Evolutionary conservation across 2,797 vertebrate genomes (phyloP), one percentile per base, ranked within the genome.

Genomic region (Ambastaia sidthimunki): DNA sequence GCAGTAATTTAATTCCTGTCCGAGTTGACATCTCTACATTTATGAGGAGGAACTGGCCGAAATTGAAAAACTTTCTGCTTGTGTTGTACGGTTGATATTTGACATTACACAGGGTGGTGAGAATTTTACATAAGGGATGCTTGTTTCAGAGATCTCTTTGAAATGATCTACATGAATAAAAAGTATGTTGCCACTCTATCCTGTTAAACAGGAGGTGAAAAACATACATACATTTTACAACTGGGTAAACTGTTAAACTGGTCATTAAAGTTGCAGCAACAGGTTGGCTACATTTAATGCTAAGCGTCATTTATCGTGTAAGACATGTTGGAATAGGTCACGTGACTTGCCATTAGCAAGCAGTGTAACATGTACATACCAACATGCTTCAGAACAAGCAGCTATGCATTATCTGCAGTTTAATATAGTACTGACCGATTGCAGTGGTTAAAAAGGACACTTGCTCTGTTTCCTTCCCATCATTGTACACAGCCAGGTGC

Each of bases 401-500:
- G 34, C 34, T 7, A 37, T 37, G 34, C 34, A 37, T 37, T 37
- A 37, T 37, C 34, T 37, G 34, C 34, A 37, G 34, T 37, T 37
- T 31, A 37, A 65, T 7, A 37, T 41, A 0, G 4, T 12, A 76
- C 98, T 97, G 94, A 99, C 98, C 98, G 78, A 98, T 94, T 80
- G 96, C 90, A 3, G 95, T 97, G 60, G 97, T 98, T 81, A 98
- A 95, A 89, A 98, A 99, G 68, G 97, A 99, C 89, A 99, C 95
- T 69, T 96, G 95, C 89, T 99, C 98, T 0, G 95, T 93, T 71
- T 98, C 97, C 85, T 98, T 99, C 60, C 98, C 98, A 0, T 99
- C 98, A 2, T 99, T 99, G 93, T 99, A 99, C 87, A 98, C 94
- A 37, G 98, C 98, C 87, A 99, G 89, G 90, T 99, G 97, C 98